Evolutionary conservation across 2,797 vertebrate genomes (phyloP), one percentile per base, ranked within the genome.

Genomic region (Urosaurus nigricauda): DNA sequence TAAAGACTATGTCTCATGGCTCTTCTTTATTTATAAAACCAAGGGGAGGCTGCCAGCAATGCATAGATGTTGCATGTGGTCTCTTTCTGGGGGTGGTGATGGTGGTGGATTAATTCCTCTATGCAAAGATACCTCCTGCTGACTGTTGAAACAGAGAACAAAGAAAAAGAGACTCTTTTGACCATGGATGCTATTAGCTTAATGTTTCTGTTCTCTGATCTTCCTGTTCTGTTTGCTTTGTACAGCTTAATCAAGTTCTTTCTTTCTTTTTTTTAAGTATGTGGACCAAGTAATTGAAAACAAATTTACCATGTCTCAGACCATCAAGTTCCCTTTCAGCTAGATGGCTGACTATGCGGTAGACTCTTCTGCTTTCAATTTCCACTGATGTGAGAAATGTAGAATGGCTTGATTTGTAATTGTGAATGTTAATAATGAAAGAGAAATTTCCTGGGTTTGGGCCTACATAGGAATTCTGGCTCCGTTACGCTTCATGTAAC

Each of bases 331-430:
- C 91, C 90, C 93, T 94, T 95, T 90, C 87, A 92, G 95, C 75
- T 92, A 68, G 0, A 81, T 84, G 85, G 80, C 87, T 93, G 89
- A 93, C 96, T 95, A 4, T 90, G 96, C 0, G 88, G 96, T 95
- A 94, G 96, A 96, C 94, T 90, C 29, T 93, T 96, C 96, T 97
- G 97, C n/a, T 96, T 96, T 92, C 96, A 93, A 97, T 97, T 96
- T 95, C 95, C 95, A 93, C 92, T 90, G 94, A 96, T 95, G 95
- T 94, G 96, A 97, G 95, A 96, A 94, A 94, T 95, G 87, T 88
- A 94, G 93, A 91, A 94, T 88, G 95, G 92, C 94, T 96, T 94
- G 95, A 94, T 94, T 96, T 94, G 94, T 95, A 96, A 97, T 97
- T 96, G 95, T 95, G 94, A 87, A 94, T 19, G 24, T 87, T 58